These are phyloP conservation scores for Phytoseiulus persimilis DNA, from an alignment of 2,888 invertebrate genomes.

Conservation along the genomic window DNA sequence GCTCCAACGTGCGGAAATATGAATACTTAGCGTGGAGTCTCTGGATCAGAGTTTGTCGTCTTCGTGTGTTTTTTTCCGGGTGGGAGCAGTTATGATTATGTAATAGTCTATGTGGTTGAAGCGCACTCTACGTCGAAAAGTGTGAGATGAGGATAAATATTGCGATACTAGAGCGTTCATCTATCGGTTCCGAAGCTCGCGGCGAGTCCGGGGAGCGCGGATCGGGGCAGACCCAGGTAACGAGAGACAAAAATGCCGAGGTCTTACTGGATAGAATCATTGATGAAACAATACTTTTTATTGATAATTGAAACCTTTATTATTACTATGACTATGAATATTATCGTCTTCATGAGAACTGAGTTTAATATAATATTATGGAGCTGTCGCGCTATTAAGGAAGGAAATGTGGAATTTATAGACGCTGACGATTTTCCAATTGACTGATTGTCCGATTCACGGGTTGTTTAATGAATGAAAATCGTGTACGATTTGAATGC, in stretches of 20 bases:
- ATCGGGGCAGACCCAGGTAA: background rate
- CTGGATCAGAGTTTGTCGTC: background rate
- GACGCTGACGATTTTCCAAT: background rate
- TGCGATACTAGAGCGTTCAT: background rate
- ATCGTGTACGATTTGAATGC: constrained; percentile 19
- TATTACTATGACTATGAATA: background rate
- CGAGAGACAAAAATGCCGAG: background rate
- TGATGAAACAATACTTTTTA: background rate
- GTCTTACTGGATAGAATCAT: background rate
- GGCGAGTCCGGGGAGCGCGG: background rate
- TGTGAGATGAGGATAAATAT: background rate
- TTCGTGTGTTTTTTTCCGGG: background rate
- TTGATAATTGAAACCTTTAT: background rate
- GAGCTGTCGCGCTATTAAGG: background rate
- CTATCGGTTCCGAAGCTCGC: background rate
- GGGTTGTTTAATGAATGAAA: background rate
- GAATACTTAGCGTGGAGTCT: background rate
- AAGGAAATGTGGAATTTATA: background rate
- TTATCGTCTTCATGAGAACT: background rate
- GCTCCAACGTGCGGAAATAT: background rate
- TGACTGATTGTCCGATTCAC: background rate
- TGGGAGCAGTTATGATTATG: background rate
- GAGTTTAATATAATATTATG: background rate
- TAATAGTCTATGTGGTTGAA: background rate
- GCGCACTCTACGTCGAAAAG: background rate